phyloP scores from a whole-genome alignment of 2,888 invertebrate genomes.

The Drosophila neotestacea region DNA sequence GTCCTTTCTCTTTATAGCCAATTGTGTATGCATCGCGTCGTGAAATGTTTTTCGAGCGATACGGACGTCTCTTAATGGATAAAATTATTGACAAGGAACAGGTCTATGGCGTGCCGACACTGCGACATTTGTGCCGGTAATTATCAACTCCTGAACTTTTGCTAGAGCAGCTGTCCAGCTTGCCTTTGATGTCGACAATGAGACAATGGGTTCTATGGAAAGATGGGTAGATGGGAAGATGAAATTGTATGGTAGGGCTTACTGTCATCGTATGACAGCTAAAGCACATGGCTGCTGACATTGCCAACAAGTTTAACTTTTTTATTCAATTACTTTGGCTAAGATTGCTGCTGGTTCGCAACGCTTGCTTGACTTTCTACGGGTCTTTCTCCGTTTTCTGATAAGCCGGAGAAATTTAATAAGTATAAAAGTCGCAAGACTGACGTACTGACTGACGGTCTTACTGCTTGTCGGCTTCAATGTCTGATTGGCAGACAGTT shows the following conservation, averaged over 20 bases:
- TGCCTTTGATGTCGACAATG: constrained; percentile 40
- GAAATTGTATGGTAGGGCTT: constrained; percentile 12
- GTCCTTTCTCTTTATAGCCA: constrained; percentile 73
- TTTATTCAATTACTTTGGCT: constrained; percentile 77
- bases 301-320: constrained; percentile 66
- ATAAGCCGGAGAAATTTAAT: constrained; percentile 74
- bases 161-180: constrained; percentile 21
- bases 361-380: constrained; percentile 61
- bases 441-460: constrained; percentile 21
- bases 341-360: constrained; percentile 54
- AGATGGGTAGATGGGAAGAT: not conserved
- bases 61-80: constrained; percentile 82
- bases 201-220: not conserved
- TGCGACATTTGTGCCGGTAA: constrained; percentile 90
- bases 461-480: constrained; percentile 17
- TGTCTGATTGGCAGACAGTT: constrained; percentile 62
- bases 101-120: constrained; percentile 86
- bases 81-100: constrained; percentile 83
- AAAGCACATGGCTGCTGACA: constrained; percentile 52
- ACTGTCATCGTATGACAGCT: constrained; percentile 35
- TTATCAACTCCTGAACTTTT: constrained; percentile 61
- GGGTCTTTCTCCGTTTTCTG: constrained; percentile 48
- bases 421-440: constrained; percentile 56
- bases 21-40: constrained; percentile 76
- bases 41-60: constrained; percentile 83